phyloP scores from a whole-genome alignment of 2,888 invertebrate species.

The Artemia sp. region DNA sequence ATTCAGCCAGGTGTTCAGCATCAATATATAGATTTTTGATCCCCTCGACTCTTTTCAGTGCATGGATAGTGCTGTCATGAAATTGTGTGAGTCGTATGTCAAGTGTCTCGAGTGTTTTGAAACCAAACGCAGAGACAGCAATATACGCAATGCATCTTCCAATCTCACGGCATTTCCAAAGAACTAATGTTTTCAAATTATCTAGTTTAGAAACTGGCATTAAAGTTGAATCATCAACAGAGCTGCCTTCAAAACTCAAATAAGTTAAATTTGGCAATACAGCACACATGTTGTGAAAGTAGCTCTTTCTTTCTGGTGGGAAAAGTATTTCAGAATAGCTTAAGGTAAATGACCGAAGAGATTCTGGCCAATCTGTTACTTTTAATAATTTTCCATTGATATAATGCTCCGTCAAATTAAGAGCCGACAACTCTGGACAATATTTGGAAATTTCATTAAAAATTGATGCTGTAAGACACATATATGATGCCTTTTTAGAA shows the following conservation, averaged over 20 bases:
- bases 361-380: neutral
- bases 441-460: neutral
- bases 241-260: neutral
- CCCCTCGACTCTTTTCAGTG: neutral
- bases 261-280: neutral
- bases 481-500: neutral
- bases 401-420: neutral
- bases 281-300: slow-evolving; percentile 5
- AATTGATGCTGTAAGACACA: neutral
- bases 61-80: slow-evolving; percentile 6
- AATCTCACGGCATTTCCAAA: neutral
- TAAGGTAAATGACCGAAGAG: neutral
- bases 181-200: neutral
- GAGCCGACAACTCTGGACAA: neutral
- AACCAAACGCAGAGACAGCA: neutral
- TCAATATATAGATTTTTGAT: slow-evolving; percentile 4
- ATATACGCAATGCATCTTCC: neutral
- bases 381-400: neutral
- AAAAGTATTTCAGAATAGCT: neutral
- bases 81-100: neutral
- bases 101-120: neutral
- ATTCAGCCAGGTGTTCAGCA: neutral
- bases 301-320: slow-evolving; percentile 7
- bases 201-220: slow-evolving; percentile 11
- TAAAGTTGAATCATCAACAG: neutral